Base-by-base conservation (phyloP, 2,797 vertebrate genomes). In the Enteromius radiatus region DNA sequence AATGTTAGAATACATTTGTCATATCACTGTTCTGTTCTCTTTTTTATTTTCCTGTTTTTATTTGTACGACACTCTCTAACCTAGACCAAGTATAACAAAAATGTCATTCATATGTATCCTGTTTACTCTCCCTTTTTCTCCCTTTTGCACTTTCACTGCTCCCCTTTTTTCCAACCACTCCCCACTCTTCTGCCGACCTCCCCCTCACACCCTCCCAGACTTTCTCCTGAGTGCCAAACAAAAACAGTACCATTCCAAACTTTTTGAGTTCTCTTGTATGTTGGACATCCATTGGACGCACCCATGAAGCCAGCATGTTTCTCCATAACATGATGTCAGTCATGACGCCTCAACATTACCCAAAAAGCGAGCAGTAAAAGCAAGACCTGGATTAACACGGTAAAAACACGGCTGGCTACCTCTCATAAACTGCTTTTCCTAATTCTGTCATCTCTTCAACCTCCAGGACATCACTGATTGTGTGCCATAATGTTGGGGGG, bases 311-410 rank as follows among this genome's bases (percentile, higher is more conserved):
- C 94, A 95, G 94, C 95, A 95, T 95, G 94, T 93, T 94, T 93
- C 92, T 93, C 93, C 95, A 95, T 95, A 94, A 95, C 94, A 95
- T 94, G 93, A 95, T 95, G 94, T 95, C 92, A 93, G 92, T 94
- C 95, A 95, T 95, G 94, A 93, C 88, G 92, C 94, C 93, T 93
- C 93, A 93, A 92, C 94, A 93, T 93, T 93, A 94, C 90, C 90
- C 90, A 84, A 92, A 92, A 86, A 54, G 81, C 81, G 85, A 86
- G 67, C 80, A 93, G 89, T 92, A 90, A 91, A 92, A 92, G 91
- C 87, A 91, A 92, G 88, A 94, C 92, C 90, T 94, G 94, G 95
- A 95, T 93, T 94, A 95, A 95, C 93, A 76, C 78, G 88, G 87
- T 90, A 89, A 80, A 83, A 83, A 88, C 61, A 90, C 87, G 87